phyloP scores from a whole-genome alignment of 2,113 vertebrate genomes.

The Brachypteracias leptosomus region DNA sequence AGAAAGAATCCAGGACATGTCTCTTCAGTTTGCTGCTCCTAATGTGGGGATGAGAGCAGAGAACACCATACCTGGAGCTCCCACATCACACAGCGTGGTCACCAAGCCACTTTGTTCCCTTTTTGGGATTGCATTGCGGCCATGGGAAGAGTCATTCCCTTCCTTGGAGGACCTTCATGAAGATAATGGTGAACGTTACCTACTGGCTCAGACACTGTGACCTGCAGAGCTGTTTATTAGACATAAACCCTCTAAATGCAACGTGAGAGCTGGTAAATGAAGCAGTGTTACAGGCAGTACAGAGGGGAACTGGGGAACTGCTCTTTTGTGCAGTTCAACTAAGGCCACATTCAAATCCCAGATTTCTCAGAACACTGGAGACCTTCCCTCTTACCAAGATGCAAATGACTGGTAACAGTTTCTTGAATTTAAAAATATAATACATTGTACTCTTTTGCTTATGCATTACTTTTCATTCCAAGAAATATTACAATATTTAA shows the following conservation, averaged over 20 bases:
- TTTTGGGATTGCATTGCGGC: rapidly evolving
- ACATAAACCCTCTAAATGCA: not conserved
- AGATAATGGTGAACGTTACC: not conserved
- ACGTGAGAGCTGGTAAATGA: not conserved
- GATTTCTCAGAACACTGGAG: not conserved
- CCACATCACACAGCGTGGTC: rapidly evolving
- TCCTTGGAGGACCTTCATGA: not conserved
- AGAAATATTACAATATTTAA: not conserved
- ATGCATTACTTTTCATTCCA: not conserved
- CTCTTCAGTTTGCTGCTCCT: not conserved
- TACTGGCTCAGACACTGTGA: not conserved
- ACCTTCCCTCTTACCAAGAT: not conserved
- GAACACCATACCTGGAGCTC: not conserved
- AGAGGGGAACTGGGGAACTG: not conserved
- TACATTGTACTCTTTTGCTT: not conserved
- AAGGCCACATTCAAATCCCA: not conserved
- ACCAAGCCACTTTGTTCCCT: not conserved
- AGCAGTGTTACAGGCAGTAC: not conserved
- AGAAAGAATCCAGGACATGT: not conserved
- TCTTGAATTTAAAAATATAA: not conserved
- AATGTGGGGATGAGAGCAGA: not conserved
- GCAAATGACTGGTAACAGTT: not conserved
- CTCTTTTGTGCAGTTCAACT: not conserved
- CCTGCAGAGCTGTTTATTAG: not conserved
- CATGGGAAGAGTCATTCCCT: not conserved